Conservation (phyloP, 1,140 invertebrate species). For the Scaptomyza pallida region DNA sequence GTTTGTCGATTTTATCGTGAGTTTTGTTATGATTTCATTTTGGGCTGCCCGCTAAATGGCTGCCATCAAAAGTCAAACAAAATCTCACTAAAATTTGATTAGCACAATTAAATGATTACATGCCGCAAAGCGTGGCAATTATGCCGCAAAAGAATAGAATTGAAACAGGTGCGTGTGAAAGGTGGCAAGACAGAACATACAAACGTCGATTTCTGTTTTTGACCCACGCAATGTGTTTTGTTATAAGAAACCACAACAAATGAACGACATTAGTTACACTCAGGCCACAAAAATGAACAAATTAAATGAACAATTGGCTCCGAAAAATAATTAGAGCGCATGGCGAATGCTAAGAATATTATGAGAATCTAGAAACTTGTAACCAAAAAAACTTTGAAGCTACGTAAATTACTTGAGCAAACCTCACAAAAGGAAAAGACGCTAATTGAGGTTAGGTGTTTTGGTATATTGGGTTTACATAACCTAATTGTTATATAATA, state of each 20-base stretch:
- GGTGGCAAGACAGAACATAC: slow-evolving; percentile 8
- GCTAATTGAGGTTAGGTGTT: slow-evolving; percentile 78
- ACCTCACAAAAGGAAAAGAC: slow-evolving; percentile 35
- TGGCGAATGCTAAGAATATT: slow-evolving; percentile 50
- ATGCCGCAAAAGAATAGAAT: slow-evolving; percentile 21
- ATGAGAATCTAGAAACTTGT: slow-evolving; percentile 27
- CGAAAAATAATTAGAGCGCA: slow-evolving; percentile 58
- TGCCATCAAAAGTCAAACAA: slow-evolving; percentile 59
- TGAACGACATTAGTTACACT: slow-evolving; percentile 79
- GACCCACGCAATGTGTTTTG: slow-evolving; percentile 70
- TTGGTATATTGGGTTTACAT: slow-evolving; percentile 53
- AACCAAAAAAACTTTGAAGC: not conserved
- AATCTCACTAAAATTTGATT: slow-evolving; percentile 73
- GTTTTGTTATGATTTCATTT: slow-evolving; percentile 15
- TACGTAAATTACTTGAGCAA: slow-evolving; percentile 20
- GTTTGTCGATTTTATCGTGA: not conserved
- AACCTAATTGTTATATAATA: slow-evolving; percentile 70
- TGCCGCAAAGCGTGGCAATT: slow-evolving; percentile 76
- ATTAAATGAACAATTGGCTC: slow-evolving; percentile 68
- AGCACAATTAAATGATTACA: slow-evolving; percentile 76
- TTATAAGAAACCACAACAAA: slow-evolving; percentile 57
- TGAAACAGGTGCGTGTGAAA: slow-evolving; percentile 1
- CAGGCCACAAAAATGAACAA: slow-evolving; percentile 73
- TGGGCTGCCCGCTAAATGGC: slow-evolving; percentile 59
- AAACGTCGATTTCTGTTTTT: slow-evolving; percentile 43